phyloP scores from a whole-genome alignment of 2,113 vertebrate genomes.

The Laticauda laticaudata region DNA sequence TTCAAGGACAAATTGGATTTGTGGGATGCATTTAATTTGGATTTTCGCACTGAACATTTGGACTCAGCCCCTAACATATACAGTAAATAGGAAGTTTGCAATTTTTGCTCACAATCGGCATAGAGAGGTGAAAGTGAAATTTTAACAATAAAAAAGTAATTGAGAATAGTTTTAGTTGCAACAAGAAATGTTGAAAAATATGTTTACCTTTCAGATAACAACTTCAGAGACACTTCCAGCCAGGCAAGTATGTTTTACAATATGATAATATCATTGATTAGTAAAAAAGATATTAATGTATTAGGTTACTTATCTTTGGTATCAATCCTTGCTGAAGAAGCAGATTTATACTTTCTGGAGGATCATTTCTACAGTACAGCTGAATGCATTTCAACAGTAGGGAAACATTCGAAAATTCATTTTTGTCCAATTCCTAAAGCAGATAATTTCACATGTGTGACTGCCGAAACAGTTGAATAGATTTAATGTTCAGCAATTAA shows the following conservation, averaged over 20 bases:
- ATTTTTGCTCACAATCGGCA: neutral
- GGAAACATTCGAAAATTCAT: conserved; percentile 68
- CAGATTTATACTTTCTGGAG: conserved; percentile 53
- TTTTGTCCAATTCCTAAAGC: conserved; percentile 77
- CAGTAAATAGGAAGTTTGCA: neutral
- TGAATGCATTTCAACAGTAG: conserved; percentile 78
- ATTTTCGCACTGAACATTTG: neutral
- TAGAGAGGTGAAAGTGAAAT: neutral
- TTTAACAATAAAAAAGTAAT: neutral
- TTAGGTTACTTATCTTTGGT: conserved; percentile 78
- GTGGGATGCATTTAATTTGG: neutral
- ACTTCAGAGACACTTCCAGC: neutral
- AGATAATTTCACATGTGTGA: neutral
- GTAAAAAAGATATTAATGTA: neutral
- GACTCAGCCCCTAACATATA: neutral
- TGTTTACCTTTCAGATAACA: neutral
- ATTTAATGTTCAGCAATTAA: neutral
- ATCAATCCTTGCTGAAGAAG: conserved; percentile 76
- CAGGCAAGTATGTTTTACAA: neutral
- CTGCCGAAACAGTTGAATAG: neutral
- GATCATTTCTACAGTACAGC: conserved; percentile 59
- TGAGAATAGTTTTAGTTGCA: neutral
- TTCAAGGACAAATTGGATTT: neutral
- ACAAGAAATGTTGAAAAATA: neutral
- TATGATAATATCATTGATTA: neutral